Evolutionary conservation across 2,888 invertebrate genomes (phyloP).

Genomic region (Melanostoma scalare): DNA sequence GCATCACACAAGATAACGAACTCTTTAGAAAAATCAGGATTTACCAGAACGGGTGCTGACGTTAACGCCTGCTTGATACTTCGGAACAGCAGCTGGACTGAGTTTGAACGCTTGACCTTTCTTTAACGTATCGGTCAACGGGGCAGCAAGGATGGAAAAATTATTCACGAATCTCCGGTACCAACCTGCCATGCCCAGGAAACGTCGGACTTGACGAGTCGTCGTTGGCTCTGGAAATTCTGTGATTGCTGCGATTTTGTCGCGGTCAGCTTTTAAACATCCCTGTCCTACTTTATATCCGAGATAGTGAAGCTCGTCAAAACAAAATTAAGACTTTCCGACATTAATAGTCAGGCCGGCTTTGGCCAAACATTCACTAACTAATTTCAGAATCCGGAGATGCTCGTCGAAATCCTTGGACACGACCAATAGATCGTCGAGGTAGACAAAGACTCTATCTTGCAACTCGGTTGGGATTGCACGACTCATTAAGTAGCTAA

Average conservation of each 20-base stretch:
- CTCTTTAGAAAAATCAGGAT: too few relatives aligned
- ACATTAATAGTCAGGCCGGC: conserved; percentile 52
- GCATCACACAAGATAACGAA: conserved; percentile 3
- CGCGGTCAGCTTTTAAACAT: too few relatives aligned
- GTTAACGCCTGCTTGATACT: not conserved
- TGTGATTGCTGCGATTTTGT: not conserved
- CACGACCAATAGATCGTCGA: conserved; percentile 50
- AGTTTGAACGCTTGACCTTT: not conserved
- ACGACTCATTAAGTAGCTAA: conserved; percentile 47
- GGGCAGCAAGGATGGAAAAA: too few relatives aligned
- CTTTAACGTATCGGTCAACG: not conserved
- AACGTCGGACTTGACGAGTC: conserved; percentile 48
- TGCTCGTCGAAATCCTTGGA: too few relatives aligned
- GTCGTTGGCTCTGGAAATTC: conserved; percentile 40
- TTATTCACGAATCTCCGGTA: too few relatives aligned
- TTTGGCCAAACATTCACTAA: not conserved
- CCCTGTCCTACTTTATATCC: too few relatives aligned
- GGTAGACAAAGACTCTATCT: conserved; percentile 54
- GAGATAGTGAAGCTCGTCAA: too few relatives aligned
- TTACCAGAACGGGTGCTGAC: not conserved
- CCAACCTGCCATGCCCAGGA: conserved; percentile 66
- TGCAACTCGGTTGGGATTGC: conserved; percentile 57
- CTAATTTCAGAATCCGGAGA: too few relatives aligned
- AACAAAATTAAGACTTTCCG: too few relatives aligned
- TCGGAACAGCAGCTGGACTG: not conserved